Conservation (phyloP, 2,888 invertebrate species). For the Beris chalybata region DNA sequence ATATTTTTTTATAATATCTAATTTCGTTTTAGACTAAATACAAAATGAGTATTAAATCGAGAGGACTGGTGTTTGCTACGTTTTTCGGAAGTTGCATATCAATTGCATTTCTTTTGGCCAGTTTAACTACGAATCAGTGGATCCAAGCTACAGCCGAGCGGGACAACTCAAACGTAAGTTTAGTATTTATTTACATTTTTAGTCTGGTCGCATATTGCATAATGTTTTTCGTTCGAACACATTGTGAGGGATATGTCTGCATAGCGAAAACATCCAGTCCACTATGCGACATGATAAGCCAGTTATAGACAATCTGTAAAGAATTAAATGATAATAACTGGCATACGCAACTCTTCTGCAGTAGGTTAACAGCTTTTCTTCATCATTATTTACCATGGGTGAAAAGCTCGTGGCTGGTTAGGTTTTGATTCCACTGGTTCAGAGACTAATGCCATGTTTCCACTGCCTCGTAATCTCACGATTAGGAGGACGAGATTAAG, state of each 20-base stretch:
- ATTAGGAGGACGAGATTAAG: too few species aligned
- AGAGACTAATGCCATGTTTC: too few species aligned
- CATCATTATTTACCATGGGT: too few species aligned
- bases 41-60: slow-evolving; percentile 66
- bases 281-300: neutral
- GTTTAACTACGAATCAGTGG: slow-evolving; percentile 79
- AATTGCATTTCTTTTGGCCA: slow-evolving; percentile 71
- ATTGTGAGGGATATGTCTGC: neutral
- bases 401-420: too few species aligned
- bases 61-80: slow-evolving; percentile 73
- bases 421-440: too few species aligned
- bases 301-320: neutral
- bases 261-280: neutral
- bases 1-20: neutral
- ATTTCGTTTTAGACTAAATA: neutral
- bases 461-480: too few species aligned
- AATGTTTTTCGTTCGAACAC: neutral
- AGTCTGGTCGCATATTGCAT: neutral
- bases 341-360: too few species aligned
- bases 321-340: neutral
- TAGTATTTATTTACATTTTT: slow-evolving; percentile 18
- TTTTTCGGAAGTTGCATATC: slow-evolving; percentile 74
- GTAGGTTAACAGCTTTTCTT: too few species aligned
- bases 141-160: slow-evolving; percentile 69
- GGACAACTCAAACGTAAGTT: slow-evolving; percentile 51